phyloP scores from a whole-genome alignment of 2,113 vertebrate species.

The Oxygymnocypris stewartii region DNA sequence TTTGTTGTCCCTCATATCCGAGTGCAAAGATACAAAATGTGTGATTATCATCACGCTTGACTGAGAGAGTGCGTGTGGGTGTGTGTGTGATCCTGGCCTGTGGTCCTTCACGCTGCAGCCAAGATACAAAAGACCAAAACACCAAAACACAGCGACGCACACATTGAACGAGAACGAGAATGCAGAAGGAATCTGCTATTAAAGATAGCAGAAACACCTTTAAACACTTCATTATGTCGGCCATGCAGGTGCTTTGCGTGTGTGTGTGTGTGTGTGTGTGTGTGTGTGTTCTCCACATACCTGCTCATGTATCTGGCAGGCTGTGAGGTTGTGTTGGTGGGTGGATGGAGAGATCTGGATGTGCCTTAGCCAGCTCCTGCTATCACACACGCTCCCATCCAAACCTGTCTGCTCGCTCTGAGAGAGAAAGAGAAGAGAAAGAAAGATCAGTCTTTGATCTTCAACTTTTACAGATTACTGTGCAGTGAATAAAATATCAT shows the following conservation, averaged over 20 bases:
- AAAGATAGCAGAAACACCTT: conserved; percentile 76
- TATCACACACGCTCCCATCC: conserved; percentile 94
- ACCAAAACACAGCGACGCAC: conserved; percentile 60
- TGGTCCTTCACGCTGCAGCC: conserved; percentile 75
- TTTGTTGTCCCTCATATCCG: conserved; percentile 60
- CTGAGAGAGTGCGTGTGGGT: conserved; percentile 65
- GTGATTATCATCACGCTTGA: conserved; percentile 67
- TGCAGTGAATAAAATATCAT: conserved; percentile 72
- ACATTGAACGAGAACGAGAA: conserved; percentile 34
- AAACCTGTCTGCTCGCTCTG: conserved; percentile 91
- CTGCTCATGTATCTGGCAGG: conserved; percentile 97
- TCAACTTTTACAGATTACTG: conserved; percentile 75
- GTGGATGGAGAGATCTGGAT: conserved; percentile 93
- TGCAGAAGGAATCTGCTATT: conserved; percentile 65
- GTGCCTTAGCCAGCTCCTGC: conserved; percentile 97
- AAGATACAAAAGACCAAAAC: conserved; percentile 68
- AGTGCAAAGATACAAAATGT: conserved; percentile 58
- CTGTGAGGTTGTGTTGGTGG: conserved; percentile 93
- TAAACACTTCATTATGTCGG: conserved; percentile 69
- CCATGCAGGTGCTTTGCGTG: conserved; percentile 67
- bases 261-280: conserved; percentile 46
- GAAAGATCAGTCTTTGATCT: conserved; percentile 72
- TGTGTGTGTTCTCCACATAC: conserved; percentile 77
- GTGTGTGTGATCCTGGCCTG: conserved; percentile 71
- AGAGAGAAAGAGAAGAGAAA: conserved; percentile 59